Evolutionary conservation across 2,113 vertebrate genomes (phyloP).

Genomic region (Mormyrus iriodes): DNA sequence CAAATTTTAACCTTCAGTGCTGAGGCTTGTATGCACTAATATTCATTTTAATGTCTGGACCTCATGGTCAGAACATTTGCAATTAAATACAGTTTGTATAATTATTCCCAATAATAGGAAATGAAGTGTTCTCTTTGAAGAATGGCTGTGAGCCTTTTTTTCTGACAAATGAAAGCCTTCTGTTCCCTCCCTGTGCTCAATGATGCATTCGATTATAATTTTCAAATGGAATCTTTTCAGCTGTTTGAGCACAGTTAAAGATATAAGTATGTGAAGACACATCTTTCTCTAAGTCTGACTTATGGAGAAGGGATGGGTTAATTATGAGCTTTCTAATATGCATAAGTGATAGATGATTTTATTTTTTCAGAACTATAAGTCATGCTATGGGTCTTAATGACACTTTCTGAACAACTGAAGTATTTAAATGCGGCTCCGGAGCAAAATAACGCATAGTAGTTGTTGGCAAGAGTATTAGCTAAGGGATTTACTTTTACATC

Average conservation of each 20-base stretch:
- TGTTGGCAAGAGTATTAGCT: conserved; percentile 35
- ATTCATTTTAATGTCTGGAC: neutral
- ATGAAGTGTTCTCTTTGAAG: neutral
- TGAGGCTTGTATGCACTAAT: conserved; percentile 9
- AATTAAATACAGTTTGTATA: neutral
- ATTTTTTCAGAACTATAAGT: conserved; percentile 5
- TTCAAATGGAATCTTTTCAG: neutral
- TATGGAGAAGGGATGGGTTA: neutral
- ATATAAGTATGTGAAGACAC: neutral
- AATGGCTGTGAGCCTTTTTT: neutral
- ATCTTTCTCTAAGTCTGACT: neutral
- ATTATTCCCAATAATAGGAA: neutral
- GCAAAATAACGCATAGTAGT: conserved; percentile 34
- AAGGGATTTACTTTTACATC: neutral
- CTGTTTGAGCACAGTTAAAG: neutral
- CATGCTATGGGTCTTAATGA: conserved; percentile 29
- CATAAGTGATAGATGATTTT: neutral
- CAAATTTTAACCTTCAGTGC: conserved; percentile 28
- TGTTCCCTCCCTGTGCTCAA: neutral
- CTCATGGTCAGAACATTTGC: neutral
- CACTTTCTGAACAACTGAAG: conserved; percentile 29
- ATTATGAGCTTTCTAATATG: neutral
- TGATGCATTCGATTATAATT: neutral
- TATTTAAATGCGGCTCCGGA: conserved; percentile 28
- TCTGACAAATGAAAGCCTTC: neutral